phyloP scores from a whole-genome alignment of 2,888 invertebrate species.

The Phyllotreta cruciferae region DNA sequence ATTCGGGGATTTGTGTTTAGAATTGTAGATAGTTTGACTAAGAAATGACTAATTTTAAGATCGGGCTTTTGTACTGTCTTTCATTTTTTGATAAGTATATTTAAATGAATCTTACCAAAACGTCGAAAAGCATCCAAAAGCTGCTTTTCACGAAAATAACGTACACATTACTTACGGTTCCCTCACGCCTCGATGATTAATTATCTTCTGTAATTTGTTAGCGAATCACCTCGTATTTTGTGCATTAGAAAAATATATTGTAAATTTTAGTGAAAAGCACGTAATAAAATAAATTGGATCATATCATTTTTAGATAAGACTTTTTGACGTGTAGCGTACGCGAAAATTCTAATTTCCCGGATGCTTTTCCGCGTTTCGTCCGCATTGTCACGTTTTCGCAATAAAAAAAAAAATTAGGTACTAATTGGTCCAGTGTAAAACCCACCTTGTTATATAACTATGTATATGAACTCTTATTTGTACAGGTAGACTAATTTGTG shows the following conservation, averaged over 20 bases:
- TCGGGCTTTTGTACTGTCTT: conserved; percentile 46
- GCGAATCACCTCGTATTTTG: too few species aligned
- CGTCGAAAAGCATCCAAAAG: conserved; percentile 40
- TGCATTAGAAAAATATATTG: not conserved
- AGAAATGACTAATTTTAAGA: conserved; percentile 40
- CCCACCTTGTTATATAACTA: conserved; percentile 59
- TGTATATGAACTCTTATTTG: conserved; percentile 60
- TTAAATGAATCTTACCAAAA: conserved; percentile 21
- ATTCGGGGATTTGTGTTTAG: conserved; percentile 56
- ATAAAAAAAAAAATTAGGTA: conserved; percentile 47
- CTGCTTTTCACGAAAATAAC: conserved; percentile 22
- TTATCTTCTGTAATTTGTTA: not conserved
- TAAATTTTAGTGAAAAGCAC: conserved; percentile 10
- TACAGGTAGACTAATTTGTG: conserved; percentile 62
- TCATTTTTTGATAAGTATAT: conserved; percentile 37
- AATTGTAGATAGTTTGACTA: conserved; percentile 53
- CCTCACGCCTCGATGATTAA: not conserved
- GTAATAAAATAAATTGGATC: conserved; percentile 16
- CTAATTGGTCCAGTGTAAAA: conserved; percentile 60
- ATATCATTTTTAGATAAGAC: conserved; percentile 25
- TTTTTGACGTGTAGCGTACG: conserved; percentile 18
- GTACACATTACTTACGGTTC: conserved; percentile 19
- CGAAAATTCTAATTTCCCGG: conserved; percentile 14
- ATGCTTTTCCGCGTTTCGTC: conserved; percentile 32
- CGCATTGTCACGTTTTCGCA: conserved; percentile 43